Evolutionary conservation across 2,113 vertebrate species (phyloP).

Genomic region (Noturus placidus): DNA sequence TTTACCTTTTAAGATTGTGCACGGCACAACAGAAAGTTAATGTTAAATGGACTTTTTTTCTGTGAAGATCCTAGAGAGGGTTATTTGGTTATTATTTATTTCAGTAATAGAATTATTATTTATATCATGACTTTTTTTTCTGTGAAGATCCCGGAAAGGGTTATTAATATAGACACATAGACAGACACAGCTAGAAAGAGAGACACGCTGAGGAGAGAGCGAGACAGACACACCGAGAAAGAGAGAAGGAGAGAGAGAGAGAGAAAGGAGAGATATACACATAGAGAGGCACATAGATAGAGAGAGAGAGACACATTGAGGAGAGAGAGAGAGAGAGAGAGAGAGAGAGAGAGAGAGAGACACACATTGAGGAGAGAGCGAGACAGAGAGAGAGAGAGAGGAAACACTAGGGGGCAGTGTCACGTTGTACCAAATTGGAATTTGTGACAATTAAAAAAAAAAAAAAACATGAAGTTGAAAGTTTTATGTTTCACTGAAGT

Average conservation of each 20-base stretch:
- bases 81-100: conserved; percentile 10
- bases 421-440: neutral
- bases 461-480: neutral
- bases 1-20: too few relatives aligned
- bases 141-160: too few relatives aligned
- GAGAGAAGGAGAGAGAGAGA: too few relatives aligned
- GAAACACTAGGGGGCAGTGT: conserved; percentile 4
- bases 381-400: neutral
- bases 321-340: neutral
- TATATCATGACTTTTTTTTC: too few relatives aligned
- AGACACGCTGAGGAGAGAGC: neutral
- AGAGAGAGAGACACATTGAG: neutral
- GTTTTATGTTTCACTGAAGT: neutral
- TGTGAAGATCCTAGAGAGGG: neutral
- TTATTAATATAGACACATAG: too few relatives aligned
- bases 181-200: too few relatives aligned
- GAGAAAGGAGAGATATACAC: neutral
- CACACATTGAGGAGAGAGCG: neutral
- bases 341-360: neutral
- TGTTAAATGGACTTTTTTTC: too few relatives aligned
- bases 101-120: conserved; percentile 2
- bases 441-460: neutral
- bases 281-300: neutral
- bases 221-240: neutral
- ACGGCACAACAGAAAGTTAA: too few relatives aligned